Evolutionary conservation across 2,797 vertebrate species (phyloP).

Genomic region (Myoxocephalus aenaeus): DNA sequence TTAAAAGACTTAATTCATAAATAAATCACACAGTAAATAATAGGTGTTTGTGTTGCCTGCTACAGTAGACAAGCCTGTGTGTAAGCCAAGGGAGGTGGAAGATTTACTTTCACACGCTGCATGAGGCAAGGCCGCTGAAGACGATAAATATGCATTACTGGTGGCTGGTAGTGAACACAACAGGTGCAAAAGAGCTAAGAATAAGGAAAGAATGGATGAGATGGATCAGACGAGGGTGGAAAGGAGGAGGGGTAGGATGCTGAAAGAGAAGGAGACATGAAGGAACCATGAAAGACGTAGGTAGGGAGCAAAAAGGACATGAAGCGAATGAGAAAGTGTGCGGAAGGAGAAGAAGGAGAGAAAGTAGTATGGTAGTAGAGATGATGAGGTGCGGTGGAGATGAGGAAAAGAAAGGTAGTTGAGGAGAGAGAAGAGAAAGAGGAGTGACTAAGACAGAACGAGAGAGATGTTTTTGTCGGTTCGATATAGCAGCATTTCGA

Average conservation of each 20-base stretch:
- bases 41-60: slow-evolving; percentile 71
- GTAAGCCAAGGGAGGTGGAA: slow-evolving; percentile 43
- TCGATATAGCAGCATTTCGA: not conserved
- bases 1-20: slow-evolving; percentile 84
- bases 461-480: not conserved
- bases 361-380: not conserved
- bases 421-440: not conserved
- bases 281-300: slow-evolving; percentile 7
- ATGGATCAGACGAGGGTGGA: not conserved
- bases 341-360: not conserved
- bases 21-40: slow-evolving; percentile 82
- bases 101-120: slow-evolving; percentile 65
- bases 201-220: slow-evolving; percentile 21
- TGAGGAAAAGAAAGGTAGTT: slow-evolving; percentile 3
- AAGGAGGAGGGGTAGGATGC: not conserved
- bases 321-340: not conserved
- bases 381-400: not conserved
- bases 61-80: slow-evolving; percentile 59
- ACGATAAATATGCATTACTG: slow-evolving; percentile 75
- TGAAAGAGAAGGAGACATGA: slow-evolving; percentile 1
- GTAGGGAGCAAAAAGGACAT: not conserved
- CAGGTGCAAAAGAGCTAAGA: slow-evolving; percentile 38
- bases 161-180: slow-evolving; percentile 52
- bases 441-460: not conserved
- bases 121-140: slow-evolving; percentile 52